Evolutionary conservation across 2,888 invertebrate genomes (phyloP).

Genomic region (Eristalis pertinax): DNA sequence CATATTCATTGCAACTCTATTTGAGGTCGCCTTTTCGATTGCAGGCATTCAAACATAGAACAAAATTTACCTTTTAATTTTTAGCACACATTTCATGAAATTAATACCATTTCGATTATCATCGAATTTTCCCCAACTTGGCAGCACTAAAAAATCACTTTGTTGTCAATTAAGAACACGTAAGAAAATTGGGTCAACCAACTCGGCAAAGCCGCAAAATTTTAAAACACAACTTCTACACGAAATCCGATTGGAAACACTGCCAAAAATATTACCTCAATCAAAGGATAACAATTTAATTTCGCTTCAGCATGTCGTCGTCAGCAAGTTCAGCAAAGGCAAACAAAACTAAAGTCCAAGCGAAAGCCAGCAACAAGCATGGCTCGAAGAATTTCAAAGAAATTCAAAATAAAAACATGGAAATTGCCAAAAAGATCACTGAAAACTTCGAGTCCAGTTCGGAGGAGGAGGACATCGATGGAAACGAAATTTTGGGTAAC

Average conservation of each 20-base stretch:
- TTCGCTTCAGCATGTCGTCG: constrained; percentile 34
- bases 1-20: too few species aligned
- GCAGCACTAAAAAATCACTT: constrained; percentile 13
- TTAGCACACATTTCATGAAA: too few species aligned
- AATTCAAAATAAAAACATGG: constrained; percentile 82
- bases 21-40: too few species aligned
- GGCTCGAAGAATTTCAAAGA: constrained; percentile 79
- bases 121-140: neutral
- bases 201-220: constrained; percentile 16
- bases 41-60: too few species aligned
- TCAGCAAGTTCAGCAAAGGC: constrained; percentile 18
- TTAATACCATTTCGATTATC: neutral
- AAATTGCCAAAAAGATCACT: constrained; percentile 82
- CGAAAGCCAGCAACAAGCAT: constrained; percentile 21
- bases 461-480: constrained; percentile 83
- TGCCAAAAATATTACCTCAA: neutral
- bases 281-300: neutral
- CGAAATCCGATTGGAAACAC: neutral
- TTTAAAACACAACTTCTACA: neutral
- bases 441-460: constrained; percentile 83
- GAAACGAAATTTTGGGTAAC: constrained; percentile 82
- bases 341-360: constrained; percentile 31
- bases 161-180: constrained; percentile 40
- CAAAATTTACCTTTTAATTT: too few species aligned
- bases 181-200: constrained; percentile 23